These are phyloP conservation scores for Gastracanthus pulcherrimus DNA, from an alignment of 2,888 invertebrate genomes.

Conservation along the genomic window DNA sequence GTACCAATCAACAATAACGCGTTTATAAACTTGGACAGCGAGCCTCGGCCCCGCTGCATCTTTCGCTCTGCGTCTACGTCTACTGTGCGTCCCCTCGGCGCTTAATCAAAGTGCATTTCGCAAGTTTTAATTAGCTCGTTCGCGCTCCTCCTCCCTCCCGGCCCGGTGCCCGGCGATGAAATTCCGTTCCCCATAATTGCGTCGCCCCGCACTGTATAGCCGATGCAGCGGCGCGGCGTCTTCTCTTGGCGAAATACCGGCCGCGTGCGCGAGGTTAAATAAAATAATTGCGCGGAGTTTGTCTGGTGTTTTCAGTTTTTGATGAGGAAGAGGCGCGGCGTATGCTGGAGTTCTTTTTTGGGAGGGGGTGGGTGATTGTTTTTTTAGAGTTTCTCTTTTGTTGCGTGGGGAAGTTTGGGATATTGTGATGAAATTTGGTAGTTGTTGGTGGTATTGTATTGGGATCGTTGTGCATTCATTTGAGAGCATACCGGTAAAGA, in stretches of 20 bases:
- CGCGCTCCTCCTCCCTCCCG: not conserved
- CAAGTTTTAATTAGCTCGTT: constrained; percentile 64
- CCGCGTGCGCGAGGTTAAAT: not conserved
- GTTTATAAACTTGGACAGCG: constrained; percentile 18
- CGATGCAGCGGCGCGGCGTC: not conserved
- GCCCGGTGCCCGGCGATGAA: constrained; percentile 15
- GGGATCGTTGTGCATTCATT: too few relatives aligned
- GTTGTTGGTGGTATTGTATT: too few relatives aligned
- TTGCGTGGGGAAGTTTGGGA: too few relatives aligned
- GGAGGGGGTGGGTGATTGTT: too few relatives aligned
- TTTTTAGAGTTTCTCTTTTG: too few relatives aligned
- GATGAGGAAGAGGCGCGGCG: too few relatives aligned
- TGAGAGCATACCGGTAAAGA: too few relatives aligned
- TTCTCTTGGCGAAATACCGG: not conserved
- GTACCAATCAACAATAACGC: constrained; percentile 26
- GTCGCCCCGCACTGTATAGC: not conserved
- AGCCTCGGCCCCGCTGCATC: not conserved
- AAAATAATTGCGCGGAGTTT: constrained; percentile 30
- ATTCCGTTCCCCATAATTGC: constrained; percentile 39
- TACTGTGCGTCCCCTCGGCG: constrained; percentile 22
- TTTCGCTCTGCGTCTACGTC: constrained; percentile 16
- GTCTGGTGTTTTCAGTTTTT: too few relatives aligned
- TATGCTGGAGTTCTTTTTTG: too few relatives aligned
- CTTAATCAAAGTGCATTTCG: constrained; percentile 61
- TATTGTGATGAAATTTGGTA: too few relatives aligned